Evolutionary conservation across 2,797 vertebrate genomes (phyloP), one percentile per base, ranked within the genome.

Genomic region (Sebastes minor): DNA sequence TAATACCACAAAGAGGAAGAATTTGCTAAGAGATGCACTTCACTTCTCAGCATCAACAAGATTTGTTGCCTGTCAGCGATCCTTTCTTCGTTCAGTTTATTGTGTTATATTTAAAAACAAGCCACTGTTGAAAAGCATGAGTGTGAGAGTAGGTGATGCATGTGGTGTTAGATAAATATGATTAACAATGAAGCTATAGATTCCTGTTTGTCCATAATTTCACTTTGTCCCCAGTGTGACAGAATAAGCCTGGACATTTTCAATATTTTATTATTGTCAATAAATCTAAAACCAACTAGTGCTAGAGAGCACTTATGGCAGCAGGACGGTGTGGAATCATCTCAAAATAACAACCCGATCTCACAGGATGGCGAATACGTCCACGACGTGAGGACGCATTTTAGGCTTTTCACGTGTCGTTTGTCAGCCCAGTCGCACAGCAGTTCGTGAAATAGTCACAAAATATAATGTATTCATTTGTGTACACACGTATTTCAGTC

Each of bases 1-100:
- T 87, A 64, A 77, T 57, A 64, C 79, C 64, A 71, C 62, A 42
- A 57, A 74, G 12, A 78, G 52, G 33, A 55, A 56, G 38, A 74
- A 42, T 78, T 84, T 74, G 28, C 59, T 57, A 14, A 63, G 74
- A 81, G 70, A 75, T 66, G 30, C 64, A n/a, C 22, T 70, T 66
- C 9, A 28, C 56, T 66, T 66, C 71, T 80, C 65, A 22, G 63
- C 49, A 67, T 62, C 20, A 55, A 46, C 13, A 8, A 56, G 62
- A 71, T 46, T 63, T 83, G 53, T 46, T 1, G 16, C 16, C 23
- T 77, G 20, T 75, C 49, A 61, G 25, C 63, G 52, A 18, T 65
- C 20, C n/a, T 71, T 77, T 67, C 32, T 71, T 28, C 64, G 8
- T 27, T 27, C 46, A 63, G 4, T 76, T 67, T 62, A 42, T 53